Base-by-base conservation (phyloP, 2,797 vertebrate species). In the Anolis apletophallus region DNA sequence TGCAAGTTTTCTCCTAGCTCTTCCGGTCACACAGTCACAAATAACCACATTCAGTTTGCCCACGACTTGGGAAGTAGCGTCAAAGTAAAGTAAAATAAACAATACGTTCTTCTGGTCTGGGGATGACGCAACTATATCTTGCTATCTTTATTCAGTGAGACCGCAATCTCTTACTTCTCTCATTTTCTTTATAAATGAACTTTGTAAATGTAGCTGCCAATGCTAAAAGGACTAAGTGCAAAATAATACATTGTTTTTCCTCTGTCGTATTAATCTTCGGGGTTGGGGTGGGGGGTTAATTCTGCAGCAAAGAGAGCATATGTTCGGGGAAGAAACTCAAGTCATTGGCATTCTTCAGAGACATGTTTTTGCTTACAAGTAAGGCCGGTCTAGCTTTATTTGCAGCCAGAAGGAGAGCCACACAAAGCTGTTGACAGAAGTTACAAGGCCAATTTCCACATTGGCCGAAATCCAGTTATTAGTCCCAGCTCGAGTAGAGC, bases 161-260 rank as follows among this genome's bases (percentile, higher is more conserved):
- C 1, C 46, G 3, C 26, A 23, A 26, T 1, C 23, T 61, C n/a
- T n/a, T n/a, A n/a, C 3, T 1, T 0, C 0, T 74, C 17, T 88
- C 87, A 92, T 93, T 92, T 90, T 90, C 88, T 89, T 79, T 89
- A 69, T 83, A 75, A 84, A 88, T 57, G 69, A 1, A 21, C 0
- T 46, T 46, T 86, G 64, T 80, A 59, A 74, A 86, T 78, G 84
- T 11, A 64, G 34, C 0, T 83, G 69, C 57, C 52, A 57, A 26
- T 80, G 64, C 61, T 77, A n/a, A 81, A 88, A 91, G 57, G 12
- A 67, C 40, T 72, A 69, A 52, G 1, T 36, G 88, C 90, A 7
- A 8, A 50, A 26, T 3, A 29, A 26, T 17, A 23, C 32, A 54
- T 46, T 84, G 78, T 59, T 69, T 77, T 14, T 86, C 81, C 81